Conservation (phyloP, 2,797 vertebrate species). For the Enteromius trimaculatus region DNA sequence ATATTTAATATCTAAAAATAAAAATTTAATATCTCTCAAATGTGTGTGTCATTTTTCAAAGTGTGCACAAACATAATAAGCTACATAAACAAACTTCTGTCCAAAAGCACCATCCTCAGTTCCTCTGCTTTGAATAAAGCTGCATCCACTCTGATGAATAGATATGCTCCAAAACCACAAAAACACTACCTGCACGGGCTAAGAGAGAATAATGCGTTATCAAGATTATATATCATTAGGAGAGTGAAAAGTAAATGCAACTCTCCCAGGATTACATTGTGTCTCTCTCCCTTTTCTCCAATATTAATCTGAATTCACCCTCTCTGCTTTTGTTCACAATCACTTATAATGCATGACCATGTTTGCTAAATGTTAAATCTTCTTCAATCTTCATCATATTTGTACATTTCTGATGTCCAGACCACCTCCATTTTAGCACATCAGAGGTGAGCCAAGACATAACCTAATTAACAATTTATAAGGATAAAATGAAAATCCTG, state of each 20-base stretch:
- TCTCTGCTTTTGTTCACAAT: too few relatives aligned
- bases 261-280: background rate
- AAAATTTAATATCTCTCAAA: background rate
- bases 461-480: too few relatives aligned
- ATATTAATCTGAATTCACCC: too few relatives aligned
- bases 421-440: too few relatives aligned
- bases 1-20: background rate
- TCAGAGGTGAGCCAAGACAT: too few relatives aligned
- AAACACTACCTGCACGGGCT: background rate
- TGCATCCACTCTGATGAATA: background rate
- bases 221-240: constrained; percentile 43
- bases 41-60: background rate
- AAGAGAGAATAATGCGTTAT: constrained; percentile 26
- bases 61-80: background rate
- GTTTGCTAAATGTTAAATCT: too few relatives aligned
- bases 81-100: background rate
- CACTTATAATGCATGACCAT: too few relatives aligned
- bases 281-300: too few relatives aligned
- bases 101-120: background rate
- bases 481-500: background rate
- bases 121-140: background rate
- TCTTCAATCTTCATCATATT: too few relatives aligned
- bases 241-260: constrained; percentile 42
- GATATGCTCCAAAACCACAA: background rate
- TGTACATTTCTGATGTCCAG: too few relatives aligned